These are phyloP conservation scores for Halichoeres trimaculatus DNA, from an alignment of 2,113 vertebrate genomes.

Conservation along the genomic window DNA sequence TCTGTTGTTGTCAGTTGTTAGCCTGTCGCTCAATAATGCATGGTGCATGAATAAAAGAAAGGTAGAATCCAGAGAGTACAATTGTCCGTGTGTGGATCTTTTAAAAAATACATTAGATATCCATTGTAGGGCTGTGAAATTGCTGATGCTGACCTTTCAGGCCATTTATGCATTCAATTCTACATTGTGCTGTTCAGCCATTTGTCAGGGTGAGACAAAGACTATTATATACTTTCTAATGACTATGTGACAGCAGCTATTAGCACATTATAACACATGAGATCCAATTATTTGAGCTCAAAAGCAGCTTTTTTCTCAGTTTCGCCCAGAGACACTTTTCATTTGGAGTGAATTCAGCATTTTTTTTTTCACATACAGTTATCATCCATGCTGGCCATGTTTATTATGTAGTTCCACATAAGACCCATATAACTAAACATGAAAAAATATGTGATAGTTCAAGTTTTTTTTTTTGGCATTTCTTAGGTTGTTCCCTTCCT, in stretches of 20 bases:
- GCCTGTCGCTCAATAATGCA: slow-evolving; percentile 69
- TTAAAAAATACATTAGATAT: slow-evolving; percentile 58
- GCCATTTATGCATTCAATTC: slow-evolving; percentile 28
- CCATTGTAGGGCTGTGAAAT: slow-evolving; percentile 18
- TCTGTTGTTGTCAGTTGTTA: slow-evolving; percentile 45
- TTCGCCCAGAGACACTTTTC: not conserved
- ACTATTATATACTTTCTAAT: no score
- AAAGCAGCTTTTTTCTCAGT: not conserved
- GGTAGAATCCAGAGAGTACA: slow-evolving; percentile 44
- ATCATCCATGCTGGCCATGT: not conserved
- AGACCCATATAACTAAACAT: no score
- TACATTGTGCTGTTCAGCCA: slow-evolving; percentile 3
- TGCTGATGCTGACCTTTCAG: not conserved
- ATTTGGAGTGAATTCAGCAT: not conserved
- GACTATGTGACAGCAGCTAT: no score
- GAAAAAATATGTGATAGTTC: no score
- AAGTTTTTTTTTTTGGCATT: no score
- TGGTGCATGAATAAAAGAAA: slow-evolving; percentile 67
- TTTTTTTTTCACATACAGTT: not conserved
- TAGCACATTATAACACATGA: not conserved
- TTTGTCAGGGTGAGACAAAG: not conserved
- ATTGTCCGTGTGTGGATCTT: slow-evolving; percentile 27
- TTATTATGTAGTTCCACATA: no score
- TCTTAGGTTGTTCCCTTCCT: no score
- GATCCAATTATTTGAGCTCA: not conserved